phyloP scores from a whole-genome alignment of 2,888 invertebrate species.

The Sicus ferrugineus region DNA sequence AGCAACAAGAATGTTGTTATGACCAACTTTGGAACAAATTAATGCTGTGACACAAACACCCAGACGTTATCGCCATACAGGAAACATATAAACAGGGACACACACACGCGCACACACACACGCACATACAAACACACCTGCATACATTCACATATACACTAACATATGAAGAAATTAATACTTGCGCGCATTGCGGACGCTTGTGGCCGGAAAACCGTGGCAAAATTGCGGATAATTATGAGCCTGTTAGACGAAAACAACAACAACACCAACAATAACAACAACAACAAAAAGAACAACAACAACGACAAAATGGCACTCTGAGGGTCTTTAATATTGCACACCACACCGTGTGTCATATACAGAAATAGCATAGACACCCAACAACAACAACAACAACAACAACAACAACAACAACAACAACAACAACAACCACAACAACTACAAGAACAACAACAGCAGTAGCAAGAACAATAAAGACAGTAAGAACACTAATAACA shows the following conservation, averaged over 20 bases:
- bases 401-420: not conserved
- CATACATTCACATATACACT: not conserved
- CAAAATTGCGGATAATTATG: constrained; percentile 26
- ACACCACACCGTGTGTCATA: not conserved
- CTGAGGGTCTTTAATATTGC: not conserved
- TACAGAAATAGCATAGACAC: not conserved
- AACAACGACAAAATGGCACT: not conserved
- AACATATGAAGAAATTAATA: too few relatives aligned
- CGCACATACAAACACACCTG: constrained; percentile 8
- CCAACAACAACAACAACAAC: not conserved
- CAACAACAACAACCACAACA: not conserved
- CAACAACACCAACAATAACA: constrained; percentile 9
- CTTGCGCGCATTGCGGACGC: not conserved
- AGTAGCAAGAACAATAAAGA: not conserved
- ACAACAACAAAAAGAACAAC: not conserved
- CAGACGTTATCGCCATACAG: not conserved
- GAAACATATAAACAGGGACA: not conserved
- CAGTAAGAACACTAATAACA: too few relatives aligned
- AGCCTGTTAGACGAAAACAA: constrained; percentile 4
- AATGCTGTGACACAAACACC: not conserved
- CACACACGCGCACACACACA: constrained; percentile 18
- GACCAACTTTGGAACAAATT: not conserved
- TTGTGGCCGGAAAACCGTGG: not conserved
- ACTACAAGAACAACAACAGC: not conserved
- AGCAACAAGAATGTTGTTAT: too few relatives aligned